Evolutionary conservation across 2,888 invertebrate species (phyloP).

Genomic region (Tipula confusa): DNA sequence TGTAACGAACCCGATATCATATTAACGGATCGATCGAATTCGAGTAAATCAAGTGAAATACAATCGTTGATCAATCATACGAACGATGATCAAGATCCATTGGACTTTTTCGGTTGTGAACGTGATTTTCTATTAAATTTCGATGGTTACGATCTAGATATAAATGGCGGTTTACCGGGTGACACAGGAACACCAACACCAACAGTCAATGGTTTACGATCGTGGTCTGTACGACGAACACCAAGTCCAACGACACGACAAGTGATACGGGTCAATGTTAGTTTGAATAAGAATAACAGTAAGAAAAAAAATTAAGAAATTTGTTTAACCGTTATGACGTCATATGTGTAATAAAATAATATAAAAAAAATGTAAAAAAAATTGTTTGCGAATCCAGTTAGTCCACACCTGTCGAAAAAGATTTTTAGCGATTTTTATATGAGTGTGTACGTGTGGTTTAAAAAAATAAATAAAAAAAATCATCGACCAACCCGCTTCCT

Average conservation of each 20-base stretch:
- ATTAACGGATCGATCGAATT: not conserved
- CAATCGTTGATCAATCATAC: not conserved
- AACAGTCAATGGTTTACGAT: not conserved
- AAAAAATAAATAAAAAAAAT: not conserved
- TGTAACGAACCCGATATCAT: not conserved
- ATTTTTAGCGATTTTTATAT: not conserved
- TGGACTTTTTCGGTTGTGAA: not conserved
- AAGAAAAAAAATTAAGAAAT: not conserved
- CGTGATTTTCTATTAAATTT: slow-evolving; percentile 30
- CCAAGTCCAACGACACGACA: slow-evolving; percentile 31
- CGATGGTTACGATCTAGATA: slow-evolving; percentile 32
- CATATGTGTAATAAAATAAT: not conserved
- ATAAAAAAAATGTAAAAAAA: not conserved
- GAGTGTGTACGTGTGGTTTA: not conserved
- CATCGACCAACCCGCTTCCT: not conserved
- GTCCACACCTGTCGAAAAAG: not conserved
- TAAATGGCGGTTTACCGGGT: slow-evolving; percentile 31
- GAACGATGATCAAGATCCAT: not conserved
- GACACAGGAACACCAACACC: slow-evolving; percentile 31
- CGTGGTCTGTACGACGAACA: not conserved
- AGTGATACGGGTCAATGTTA: slow-evolving; percentile 32
- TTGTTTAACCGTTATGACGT: not conserved
- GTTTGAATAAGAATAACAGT: slow-evolving; percentile 28
- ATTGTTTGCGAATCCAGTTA: not conserved
- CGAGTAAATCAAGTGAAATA: not conserved